Evolutionary conservation across 1,140 invertebrate genomes (phyloP), one percentile per base, ranked within the genome.

Genomic region (Ips typographus): DNA sequence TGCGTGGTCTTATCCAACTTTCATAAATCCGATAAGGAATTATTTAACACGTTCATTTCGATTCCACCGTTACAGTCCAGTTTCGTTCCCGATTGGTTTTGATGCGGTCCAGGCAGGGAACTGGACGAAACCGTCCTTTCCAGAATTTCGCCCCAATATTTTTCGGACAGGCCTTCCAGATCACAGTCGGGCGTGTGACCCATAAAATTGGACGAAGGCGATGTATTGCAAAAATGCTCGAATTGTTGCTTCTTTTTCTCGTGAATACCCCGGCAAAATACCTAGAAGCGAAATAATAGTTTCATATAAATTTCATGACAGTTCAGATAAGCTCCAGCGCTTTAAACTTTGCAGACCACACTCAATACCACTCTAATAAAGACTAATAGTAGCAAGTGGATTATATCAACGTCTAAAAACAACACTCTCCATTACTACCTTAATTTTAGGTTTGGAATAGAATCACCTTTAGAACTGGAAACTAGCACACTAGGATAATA

Each of bases 71-170:
- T 79, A 58, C 76, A 77, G n/a, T 78, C 74, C 71, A 77, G 73
- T 41, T 67, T 63, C 2, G 72, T 68, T 38, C 75, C 49, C 49
- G 7, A 73, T 2, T 71, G 62, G 65, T 77, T 80, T 5, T 75
- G 65, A 63, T 88, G 87, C 64, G 89, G 83, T 40, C 85, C 86
- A 75, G 89, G 88, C 7, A 90, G 80, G 51, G 88, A 90, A 65
- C 83, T 87, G 1, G 87, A 88, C 41, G 88, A 89, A 5, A 90
- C 85, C 1, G 89, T 90, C 7, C 89, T 81, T 77, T 90, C 89
- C 41, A 90, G 79, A 71, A 90, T 90, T 82, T 90, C 88, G 40
- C 89, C 89, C 89, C 89, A 90, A 76, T 90, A 89, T 79, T 90
- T 90, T 77, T 90, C 89, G n/a, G 88, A 88, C 1, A 89, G 81